Evolutionary conservation across 2,888 invertebrate species (phyloP), one percentile per base, ranked within the genome.

Genomic region (Matsumyia berberina): DNA sequence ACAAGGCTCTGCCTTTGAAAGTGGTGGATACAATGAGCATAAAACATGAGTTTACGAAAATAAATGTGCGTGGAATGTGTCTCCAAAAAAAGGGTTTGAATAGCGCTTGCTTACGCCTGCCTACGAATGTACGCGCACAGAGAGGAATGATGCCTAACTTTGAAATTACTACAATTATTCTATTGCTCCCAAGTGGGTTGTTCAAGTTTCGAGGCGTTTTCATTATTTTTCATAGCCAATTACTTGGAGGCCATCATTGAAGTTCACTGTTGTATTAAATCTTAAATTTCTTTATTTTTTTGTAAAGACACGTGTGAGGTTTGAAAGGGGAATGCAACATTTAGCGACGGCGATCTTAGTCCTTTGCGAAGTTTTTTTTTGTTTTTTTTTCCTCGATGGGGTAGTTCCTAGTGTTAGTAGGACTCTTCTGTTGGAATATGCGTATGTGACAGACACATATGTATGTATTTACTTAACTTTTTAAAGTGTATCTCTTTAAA

Each of bases 181-280:
- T 70, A 80, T 85, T 66, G 58, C 60, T 70, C 85, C 80, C 85
- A 49, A 58, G 80, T 31, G 85, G 39, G 55, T 57, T 62, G 46
- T 78, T 78, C 6, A 72, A 64, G 53, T 72, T 64, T 19, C 9
- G 24, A 66, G 60, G 44, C 19, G 35, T 46, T 80, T 62, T 69
- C 57, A 79, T 79, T 66, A 73, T 37, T 37, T 73, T 58, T 73
- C 58, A 72, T 60, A 29, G 51, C 69, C 42, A 39, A 53, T 46
- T 64, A 74, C 24, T 74, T 55, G 55, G 60, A 60, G 29, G 39
- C 29, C 58, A 58, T 5, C 24, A 24, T 4, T 15, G 46, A 3
- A 8, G 42, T 7, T 12, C 42, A 42, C 5, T 12, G 12, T 12
- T 39, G 2, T 1, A 35, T 9, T 2, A 2, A 8, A 5, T 5